Percentiles rank a stretch among this genome's conserved stretches.
phyloP scores from a whole-genome alignment of 2,888 invertebrate species.

The Euplexia lucipara region DNA sequence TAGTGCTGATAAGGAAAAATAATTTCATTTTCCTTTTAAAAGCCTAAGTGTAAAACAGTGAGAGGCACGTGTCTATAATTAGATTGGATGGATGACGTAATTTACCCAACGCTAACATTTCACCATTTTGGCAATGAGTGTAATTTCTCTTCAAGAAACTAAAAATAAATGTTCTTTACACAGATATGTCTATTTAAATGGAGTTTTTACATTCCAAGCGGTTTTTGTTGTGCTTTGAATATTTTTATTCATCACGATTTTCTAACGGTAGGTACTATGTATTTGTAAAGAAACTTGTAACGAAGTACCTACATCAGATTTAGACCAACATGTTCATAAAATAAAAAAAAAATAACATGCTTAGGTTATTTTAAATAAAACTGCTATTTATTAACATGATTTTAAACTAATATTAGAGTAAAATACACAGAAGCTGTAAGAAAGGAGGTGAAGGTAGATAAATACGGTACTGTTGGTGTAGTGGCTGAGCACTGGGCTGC shows the following conservation, averaged over 20 bases:
- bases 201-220: constrained; percentile 17
- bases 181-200: constrained; percentile 30
- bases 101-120: constrained; percentile 5
- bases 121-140: constrained; percentile 44
- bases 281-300: too few species aligned
- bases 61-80: background rate
- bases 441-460: background rate
- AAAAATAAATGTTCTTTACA: constrained; percentile 38
- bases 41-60: constrained; percentile 9
- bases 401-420: background rate
- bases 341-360: background rate
- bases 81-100: constrained; percentile 18
- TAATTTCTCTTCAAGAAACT: constrained; percentile 13
- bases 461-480: too few species aligned
- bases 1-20: constrained; percentile 4
- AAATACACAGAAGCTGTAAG: background rate
- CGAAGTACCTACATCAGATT: too few species aligned
- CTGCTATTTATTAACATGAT: background rate
- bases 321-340: background rate
- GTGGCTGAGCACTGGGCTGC: too few species aligned
- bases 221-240: constrained; percentile 40
- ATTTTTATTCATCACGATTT: constrained; percentile 10
- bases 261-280: constrained; percentile 2
- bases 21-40: constrained; percentile 26
- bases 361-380: background rate